Evolutionary conservation across 2,888 invertebrate species (phyloP).

Genomic region (Parapristionchus giblindavisi): DNA sequence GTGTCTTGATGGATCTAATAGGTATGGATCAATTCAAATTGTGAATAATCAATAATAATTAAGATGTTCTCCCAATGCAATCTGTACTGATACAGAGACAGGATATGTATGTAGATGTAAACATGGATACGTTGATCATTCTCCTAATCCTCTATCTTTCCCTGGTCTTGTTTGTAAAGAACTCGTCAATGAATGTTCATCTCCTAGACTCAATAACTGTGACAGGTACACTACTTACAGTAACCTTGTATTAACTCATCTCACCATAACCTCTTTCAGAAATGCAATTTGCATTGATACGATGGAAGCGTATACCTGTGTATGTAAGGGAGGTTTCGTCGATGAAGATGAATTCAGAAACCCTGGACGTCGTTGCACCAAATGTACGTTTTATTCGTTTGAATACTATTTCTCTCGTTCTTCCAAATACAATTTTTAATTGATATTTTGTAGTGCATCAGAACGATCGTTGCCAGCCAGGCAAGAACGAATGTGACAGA

Average conservation of each 20-base stretch:
- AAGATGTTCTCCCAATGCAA: slow-evolving; percentile 66
- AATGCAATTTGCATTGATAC: slow-evolving; percentile 69
- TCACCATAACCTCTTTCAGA: no score
- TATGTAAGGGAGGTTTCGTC: slow-evolving; percentile 63
- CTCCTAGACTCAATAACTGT: slow-evolving; percentile 59
- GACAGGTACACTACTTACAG: slow-evolving; percentile 39
- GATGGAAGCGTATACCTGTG: slow-evolving; percentile 61
- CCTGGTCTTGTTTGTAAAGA: slow-evolving; percentile 65
- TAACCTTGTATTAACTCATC: no score
- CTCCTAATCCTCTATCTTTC: slow-evolving; percentile 66
- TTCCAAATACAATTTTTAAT: background rate
- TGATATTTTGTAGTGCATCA: slow-evolving; percentile 47
- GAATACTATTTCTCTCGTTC: no score
- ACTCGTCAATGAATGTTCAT: slow-evolving; percentile 65
- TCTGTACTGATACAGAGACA: slow-evolving; percentile 67
- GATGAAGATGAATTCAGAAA: slow-evolving; percentile 68
- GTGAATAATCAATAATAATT: slow-evolving; percentile 3
- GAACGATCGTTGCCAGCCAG: slow-evolving; percentile 63
- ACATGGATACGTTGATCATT: slow-evolving; percentile 68
- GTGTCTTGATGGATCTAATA: slow-evolving; percentile 60
- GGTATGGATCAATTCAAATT: slow-evolving; percentile 34
- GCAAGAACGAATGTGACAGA: slow-evolving; percentile 68
- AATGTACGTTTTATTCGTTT: slow-evolving; percentile 42
- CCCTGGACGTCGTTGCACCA: slow-evolving; percentile 67
- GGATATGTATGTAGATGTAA: slow-evolving; percentile 68